Conservation (phyloP, 2,888 invertebrate genomes). For the Scaptomyza cyrtandrae region DNA sequence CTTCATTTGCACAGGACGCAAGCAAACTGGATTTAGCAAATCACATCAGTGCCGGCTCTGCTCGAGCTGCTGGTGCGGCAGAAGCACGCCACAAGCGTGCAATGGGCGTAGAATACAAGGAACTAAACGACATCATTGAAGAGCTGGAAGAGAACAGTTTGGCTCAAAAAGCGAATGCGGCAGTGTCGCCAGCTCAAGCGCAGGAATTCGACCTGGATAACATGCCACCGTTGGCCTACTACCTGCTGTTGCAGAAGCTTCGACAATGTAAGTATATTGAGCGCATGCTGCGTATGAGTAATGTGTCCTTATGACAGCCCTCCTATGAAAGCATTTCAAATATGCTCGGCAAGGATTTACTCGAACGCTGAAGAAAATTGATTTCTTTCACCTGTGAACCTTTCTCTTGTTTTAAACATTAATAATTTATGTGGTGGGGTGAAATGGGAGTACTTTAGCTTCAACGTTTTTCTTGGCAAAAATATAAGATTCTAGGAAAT, state of each 20-base stretch:
- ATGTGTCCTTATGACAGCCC: constrained; percentile 34
- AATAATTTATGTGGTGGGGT: background rate
- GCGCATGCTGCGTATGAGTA: constrained; percentile 45
- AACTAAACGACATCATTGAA: constrained; percentile 77
- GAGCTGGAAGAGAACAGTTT: constrained; percentile 76
- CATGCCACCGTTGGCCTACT: constrained; percentile 80
- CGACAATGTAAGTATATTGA: constrained; percentile 72
- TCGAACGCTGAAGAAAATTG: constrained; percentile 10
- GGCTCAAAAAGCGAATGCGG: constrained; percentile 52
- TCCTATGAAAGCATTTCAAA: constrained; percentile 17
- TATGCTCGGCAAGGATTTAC: constrained; percentile 12
- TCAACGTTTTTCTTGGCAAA: background rate
- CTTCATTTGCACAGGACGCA: constrained; percentile 68
- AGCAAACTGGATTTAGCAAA: constrained; percentile 74
- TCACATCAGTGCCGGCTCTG: constrained; percentile 52
- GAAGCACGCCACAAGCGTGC: constrained; percentile 79
- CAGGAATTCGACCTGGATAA: constrained; percentile 80
- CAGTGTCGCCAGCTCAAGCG: constrained; percentile 38
- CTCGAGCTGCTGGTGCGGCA: constrained; percentile 37
- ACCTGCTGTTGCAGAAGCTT: constrained; percentile 77
- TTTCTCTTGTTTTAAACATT: constrained; percentile 6
- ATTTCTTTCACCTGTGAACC: constrained; percentile 1
- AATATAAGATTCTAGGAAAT: background rate
- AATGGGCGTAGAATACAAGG: constrained; percentile 69
- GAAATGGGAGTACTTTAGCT: background rate